Percentiles rank a stretch among this genome's conserved stretches.
Conservation (phyloP, 2,888 invertebrate genomes). For the Acrobasis repandana region DNA sequence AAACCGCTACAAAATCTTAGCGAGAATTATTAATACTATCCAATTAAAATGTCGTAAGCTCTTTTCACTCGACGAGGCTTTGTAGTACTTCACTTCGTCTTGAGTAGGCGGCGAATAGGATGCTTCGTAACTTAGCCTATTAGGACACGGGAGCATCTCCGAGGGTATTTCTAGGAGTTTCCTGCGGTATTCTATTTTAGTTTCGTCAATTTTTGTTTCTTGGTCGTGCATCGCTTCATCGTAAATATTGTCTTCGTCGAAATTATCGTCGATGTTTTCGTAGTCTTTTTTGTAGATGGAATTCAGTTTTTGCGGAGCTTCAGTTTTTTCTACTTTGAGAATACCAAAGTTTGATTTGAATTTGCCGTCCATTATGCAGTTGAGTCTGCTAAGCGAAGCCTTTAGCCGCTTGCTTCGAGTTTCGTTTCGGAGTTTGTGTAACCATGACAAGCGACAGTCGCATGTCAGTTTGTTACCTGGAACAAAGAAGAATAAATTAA, state of each 20-base stretch:
- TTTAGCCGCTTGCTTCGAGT: slow-evolving; percentile 87
- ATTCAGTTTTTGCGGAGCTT: slow-evolving; percentile 37
- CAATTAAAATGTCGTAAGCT: slow-evolving; percentile 40
- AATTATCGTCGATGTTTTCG: slow-evolving; percentile 57
- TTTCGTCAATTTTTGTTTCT: slow-evolving; percentile 54
- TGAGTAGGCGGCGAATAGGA: slow-evolving; percentile 72
- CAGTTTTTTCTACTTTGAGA: slow-evolving; percentile 50
- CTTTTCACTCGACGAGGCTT: slow-evolving; percentile 54
- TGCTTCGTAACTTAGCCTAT: slow-evolving; percentile 61
- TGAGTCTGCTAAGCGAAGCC: slow-evolving; percentile 85
- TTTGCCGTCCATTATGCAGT: slow-evolving; percentile 85
- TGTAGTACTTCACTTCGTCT: slow-evolving; percentile 75
- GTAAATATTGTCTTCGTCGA: slow-evolving; percentile 61
- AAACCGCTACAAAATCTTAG: slow-evolving; percentile 50
- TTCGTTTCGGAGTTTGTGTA: slow-evolving; percentile 88
- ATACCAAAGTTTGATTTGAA: slow-evolving; percentile 48
- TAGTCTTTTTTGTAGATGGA: slow-evolving; percentile 55
- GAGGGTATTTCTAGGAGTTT: slow-evolving; percentile 66
- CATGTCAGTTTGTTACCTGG: slow-evolving; percentile 91
- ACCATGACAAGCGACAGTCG: slow-evolving; percentile 91
- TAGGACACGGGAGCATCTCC: slow-evolving; percentile 69
- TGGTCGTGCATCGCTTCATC: slow-evolving; percentile 74
- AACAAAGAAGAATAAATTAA: slow-evolving; percentile 43
- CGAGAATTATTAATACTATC: slow-evolving; percentile 37
- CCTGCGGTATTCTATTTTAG: slow-evolving; percentile 62